A percentile compares a stretch with the other conserved stretches of the same genome.
Conservation (phyloP, 2,113 vertebrate species). For the Tupaia tana region DNA sequence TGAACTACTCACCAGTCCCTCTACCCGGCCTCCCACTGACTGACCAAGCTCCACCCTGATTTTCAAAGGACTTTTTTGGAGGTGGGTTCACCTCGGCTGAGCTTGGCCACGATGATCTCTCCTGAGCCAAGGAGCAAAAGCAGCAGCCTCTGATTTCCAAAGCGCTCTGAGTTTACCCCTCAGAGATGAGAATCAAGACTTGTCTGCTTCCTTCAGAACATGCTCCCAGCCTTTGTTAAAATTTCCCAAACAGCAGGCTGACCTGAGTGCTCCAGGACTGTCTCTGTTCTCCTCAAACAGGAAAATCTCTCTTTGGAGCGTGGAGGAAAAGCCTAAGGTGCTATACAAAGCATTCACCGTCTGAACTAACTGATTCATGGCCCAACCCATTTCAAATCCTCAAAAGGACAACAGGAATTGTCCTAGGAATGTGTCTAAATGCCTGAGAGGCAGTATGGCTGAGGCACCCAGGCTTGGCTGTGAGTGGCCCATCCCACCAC, state of each 20-base stretch:
- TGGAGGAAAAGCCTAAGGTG: not conserved
- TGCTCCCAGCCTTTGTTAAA: not conserved
- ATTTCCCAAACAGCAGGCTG: not conserved
- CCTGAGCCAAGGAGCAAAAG: not conserved
- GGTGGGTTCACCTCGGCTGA: not conserved
- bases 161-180: not conserved
- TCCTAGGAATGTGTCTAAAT: not conserved
- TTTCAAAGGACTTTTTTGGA: not conserved
- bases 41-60: accelerated
- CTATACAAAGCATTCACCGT: not conserved
- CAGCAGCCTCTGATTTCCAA: not conserved
- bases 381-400: not conserved
- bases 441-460: not conserved
- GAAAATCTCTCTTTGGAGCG: not conserved
- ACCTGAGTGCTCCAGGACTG: not conserved
- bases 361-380: not conserved
- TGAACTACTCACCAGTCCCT: accelerated
- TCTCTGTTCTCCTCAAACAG: not conserved
- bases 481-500: accelerated
- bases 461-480: not conserved
- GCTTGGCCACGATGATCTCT: not conserved
- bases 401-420: accelerated
- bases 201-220: not conserved
- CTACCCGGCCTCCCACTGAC: not conserved
- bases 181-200: not conserved